Evolutionary conservation across 2,797 vertebrate species (phyloP), one percentile per base, ranked within the genome.

Genomic region (Phrynocephalus guinanensis): DNA sequence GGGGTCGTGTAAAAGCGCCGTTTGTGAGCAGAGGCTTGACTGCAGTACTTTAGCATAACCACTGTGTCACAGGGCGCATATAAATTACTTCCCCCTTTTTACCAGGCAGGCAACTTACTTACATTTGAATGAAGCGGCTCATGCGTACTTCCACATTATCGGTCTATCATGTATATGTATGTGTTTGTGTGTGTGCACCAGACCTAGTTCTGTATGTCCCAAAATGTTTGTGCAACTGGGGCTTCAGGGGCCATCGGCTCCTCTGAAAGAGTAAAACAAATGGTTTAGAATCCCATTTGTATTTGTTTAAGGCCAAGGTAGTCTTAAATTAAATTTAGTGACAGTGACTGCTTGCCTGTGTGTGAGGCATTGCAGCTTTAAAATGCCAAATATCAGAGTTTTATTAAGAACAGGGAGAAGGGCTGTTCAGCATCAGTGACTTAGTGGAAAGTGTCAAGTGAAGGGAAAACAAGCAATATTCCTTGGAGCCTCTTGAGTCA

Each of bases 381-480:
- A 88, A 30, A 92, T 90, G 79, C 0, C 0, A 91, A 78, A 84
- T 86, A 79, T 63, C 70, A 77, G 1, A 0, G 75, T 10, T 82
- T 84, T 68, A 73, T 48, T 72, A 70, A 66, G 28, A 22, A 67
- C 56, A 3, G 0, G 6, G 86, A 28, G 84, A 83, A 52, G 80
- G 50, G 18, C 38, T 88, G 91, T 90, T 26, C 44, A 72, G 76
- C 78, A 75, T 89, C 44, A 79, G 67, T 30, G 90, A 70, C 71
- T 87, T 88, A 79, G 28, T 52, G 86, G 77, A 30, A 83, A 84
- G 5, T 87, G 86, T 79, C 28, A 73, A 72, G 24, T 73, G 78
- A 86, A 86, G 85, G 88, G 88, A 92, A 71, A 67, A n/a, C 82
- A 80, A 50, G 82, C 48, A 89, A 63, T 44, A 38, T 81, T 79